phyloP scores from a whole-genome alignment of 1,140 invertebrate genomes.

The Dendroctonus valens region DNA sequence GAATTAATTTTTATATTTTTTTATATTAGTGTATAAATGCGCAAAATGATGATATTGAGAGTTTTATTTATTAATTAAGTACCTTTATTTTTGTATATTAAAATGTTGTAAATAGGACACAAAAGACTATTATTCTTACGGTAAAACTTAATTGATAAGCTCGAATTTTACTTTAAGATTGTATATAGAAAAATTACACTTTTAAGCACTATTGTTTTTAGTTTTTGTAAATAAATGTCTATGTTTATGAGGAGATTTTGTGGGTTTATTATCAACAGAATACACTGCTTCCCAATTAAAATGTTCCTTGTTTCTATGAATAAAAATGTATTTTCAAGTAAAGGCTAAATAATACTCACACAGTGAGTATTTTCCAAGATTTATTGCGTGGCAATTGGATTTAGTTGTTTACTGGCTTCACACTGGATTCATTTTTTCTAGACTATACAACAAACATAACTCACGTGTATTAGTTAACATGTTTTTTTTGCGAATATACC shows the following conservation, averaged over 20 bases:
- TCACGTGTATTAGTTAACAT: too few relatives aligned
- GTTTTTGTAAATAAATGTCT: slow-evolving; percentile 50
- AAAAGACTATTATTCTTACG: slow-evolving; percentile 35
- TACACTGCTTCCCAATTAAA: too few relatives aligned
- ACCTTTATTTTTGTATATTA: slow-evolving; percentile 33
- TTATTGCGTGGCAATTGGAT: too few relatives aligned
- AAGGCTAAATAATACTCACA: too few relatives aligned
- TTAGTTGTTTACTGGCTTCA: too few relatives aligned
- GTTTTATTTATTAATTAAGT: slow-evolving; percentile 30
- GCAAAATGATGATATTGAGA: slow-evolving; percentile 27
- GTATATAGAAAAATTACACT: slow-evolving; percentile 44
- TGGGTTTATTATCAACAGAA: too few relatives aligned
- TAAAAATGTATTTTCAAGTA: too few relatives aligned
- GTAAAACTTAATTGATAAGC: slow-evolving; percentile 31
- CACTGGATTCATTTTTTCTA: too few relatives aligned
- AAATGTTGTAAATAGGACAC: slow-evolving; percentile 33
- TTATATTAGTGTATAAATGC: slow-evolving; percentile 30
- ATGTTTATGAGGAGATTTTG: slow-evolving; percentile 23
- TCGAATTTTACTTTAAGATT: slow-evolving; percentile 41
- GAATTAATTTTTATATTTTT: slow-evolving; percentile 13
- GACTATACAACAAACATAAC: too few relatives aligned
- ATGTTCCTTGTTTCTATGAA: too few relatives aligned
- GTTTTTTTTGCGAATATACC: too few relatives aligned
- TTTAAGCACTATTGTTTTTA: slow-evolving; percentile 47
- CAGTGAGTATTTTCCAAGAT: too few relatives aligned